Evolutionary conservation across 2,888 invertebrate genomes (phyloP), one percentile per base, ranked within the genome.

Genomic region (Panzeria rudis): DNA sequence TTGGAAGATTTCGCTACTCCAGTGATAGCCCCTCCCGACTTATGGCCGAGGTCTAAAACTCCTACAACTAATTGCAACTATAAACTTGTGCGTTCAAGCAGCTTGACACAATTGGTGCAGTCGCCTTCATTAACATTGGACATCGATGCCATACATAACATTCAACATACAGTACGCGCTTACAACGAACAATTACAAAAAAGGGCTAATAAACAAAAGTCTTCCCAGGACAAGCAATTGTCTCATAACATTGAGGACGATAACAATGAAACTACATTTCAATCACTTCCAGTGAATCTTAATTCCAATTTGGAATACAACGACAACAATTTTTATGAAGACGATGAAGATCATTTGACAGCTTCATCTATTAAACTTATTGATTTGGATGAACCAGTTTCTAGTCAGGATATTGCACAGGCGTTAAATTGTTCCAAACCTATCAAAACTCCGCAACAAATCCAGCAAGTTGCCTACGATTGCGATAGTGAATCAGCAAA

Each of bases 1-100:
- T 94, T 95, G 83, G 95, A 96, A 87, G 95, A 95, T 88, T 95
- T 95, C 87, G 95, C 94, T 83, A 96, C 94, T 68, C 96, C 94
- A 41, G 95, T 94, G 89, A 95, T 95, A 11, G 95, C 93, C 85
- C 94, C 93, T 83, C 95, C 92, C 89, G 95, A 94, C 93, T 94
- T 95, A 0, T 96, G 96, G 93, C 94, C 94, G 0, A 94, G 94
- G 83, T 84, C 86, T 13, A 88, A 87, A 69, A 89, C 87, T n/a
- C 76, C 87, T 20, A 86, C 86, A 61, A 41, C 82, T 9, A 77
- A 80, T 68, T 41, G 69, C 2, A 84, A 81, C 7, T 89, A 89
- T 20, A 87, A 88, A 5, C 77, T 89, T n/a, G 88, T 90, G 61
- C 90, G 89, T 35, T 89, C 90, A n/a, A 92, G 93, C 61, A 87